Base-by-base conservation (phyloP, 2,888 invertebrate genomes). In the Tethea ocularis region DNA sequence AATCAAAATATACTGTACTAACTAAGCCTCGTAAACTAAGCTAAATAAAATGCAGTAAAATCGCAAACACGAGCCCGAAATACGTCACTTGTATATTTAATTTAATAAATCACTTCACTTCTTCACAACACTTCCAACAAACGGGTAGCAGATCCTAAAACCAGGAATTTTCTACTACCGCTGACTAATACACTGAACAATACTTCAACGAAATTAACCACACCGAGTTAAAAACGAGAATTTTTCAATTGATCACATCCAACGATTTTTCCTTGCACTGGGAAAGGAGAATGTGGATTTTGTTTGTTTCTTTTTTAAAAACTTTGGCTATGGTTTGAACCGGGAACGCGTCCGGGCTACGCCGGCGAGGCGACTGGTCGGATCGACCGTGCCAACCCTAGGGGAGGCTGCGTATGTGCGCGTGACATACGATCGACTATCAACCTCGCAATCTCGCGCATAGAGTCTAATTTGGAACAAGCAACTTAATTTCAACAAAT, bases 391-490 rank as follows among this genome's bases (percentile, higher is more conserved):
- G 82, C 79, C 83, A 83, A 85, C 88, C 89, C 88, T 82, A 80
- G 91, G 92, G 92, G 91, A 93, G 91, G 89, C 91, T 92, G 92
- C 88, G 89, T 91, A 84, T 84, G 82, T 81, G 87, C 86, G 86
- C 84, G 78, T 66, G 63, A 41, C 68, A 23, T 22, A 53, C 71
- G 56, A 61, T 60, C 75, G 33, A 85, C 70, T 71, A 61, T 71
- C 67, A 60, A 78, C 82, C 74, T 72, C 70, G 68, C 57, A 51
- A 22, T 52, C 36, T 56, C 6, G 52, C 41, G 20, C 68, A 70
- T 85, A 88, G 66, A 77, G 86, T 77, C 62, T 59, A 52, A 72
- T 79, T 83, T 86, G 62, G 61, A 61, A 57, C 59, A 69, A 52
- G 57, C 23, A 54, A 56, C 61, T 63, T 67, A 66, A 57, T 70